These are phyloP conservation scores for Drosophila kepulauana DNA, from an alignment of 1,140 invertebrate species.

Conservation along the genomic window DNA sequence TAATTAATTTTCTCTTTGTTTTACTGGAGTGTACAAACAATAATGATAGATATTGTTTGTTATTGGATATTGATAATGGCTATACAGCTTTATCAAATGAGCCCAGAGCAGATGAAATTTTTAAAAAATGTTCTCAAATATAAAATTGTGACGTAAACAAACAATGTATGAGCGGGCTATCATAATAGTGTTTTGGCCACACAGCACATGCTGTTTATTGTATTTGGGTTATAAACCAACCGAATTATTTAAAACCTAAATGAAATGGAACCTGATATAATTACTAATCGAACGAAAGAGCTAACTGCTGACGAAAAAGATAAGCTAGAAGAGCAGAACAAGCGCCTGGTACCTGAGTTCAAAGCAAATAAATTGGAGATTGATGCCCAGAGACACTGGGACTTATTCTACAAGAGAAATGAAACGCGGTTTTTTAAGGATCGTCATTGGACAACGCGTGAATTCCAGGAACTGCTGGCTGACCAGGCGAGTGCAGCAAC, in stretches of 20 bases:
- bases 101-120: no score
- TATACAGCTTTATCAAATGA: no score
- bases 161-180: background rate
- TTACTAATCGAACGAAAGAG: conserved; percentile 61
- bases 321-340: conserved; percentile 89
- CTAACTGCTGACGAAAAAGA: conserved; percentile 87
- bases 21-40: no score
- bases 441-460: conserved; percentile 97
- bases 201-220: conserved; percentile 2
- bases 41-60: no score
- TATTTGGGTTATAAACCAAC: background rate
- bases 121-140: background rate
- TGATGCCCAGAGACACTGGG: conserved; percentile 97
- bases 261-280: conserved; percentile 49
- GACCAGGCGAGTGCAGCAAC: background rate
- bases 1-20: background rate
- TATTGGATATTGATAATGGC: no score
- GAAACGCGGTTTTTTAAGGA: conserved; percentile 97
- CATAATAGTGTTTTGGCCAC: background rate
- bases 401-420: conserved; percentile 98
- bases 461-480: conserved; percentile 95
- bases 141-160: background rate
- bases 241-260: background rate
- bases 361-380: conserved; percentile 93
- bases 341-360: conserved; percentile 90